These are phyloP conservation scores for Apodemus speciosus DNA, from an alignment of 2,113 vertebrate genomes.

Conservation along the genomic window DNA sequence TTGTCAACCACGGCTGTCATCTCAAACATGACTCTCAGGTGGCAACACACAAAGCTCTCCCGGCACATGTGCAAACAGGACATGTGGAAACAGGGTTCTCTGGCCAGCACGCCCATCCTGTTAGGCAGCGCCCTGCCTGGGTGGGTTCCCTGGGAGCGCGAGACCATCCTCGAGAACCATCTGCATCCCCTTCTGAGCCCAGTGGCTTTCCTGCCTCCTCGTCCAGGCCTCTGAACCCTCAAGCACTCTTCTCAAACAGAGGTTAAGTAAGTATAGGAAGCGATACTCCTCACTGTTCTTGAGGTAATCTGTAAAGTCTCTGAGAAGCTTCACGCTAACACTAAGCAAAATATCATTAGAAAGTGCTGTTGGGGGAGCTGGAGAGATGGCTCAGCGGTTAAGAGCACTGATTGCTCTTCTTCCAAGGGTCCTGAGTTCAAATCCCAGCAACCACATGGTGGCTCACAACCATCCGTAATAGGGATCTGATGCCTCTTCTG, in stretches of 20 bases:
- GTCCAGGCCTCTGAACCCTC: neutral
- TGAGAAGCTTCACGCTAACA: neutral
- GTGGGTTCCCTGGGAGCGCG: neutral
- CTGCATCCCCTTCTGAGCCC: neutral
- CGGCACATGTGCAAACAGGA: neutral
- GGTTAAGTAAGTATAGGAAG: neutral
- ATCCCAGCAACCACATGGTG: too few species aligned
- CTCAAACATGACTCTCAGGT: neutral
- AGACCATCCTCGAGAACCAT: neutral
- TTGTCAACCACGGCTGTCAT: neutral
- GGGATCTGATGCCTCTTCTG: too few species aligned
- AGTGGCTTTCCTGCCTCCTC: neutral
- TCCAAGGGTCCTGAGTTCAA: too few species aligned
- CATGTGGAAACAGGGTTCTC: too few species aligned
- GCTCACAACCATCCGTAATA: too few species aligned
- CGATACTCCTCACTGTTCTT: neutral
- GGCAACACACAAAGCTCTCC: neutral
- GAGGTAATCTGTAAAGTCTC: neutral
- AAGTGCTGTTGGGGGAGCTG: neutral
- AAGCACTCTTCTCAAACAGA: accelerated
- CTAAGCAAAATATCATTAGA: neutral
- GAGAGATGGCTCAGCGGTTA: too few species aligned
- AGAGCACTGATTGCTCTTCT: too few species aligned
- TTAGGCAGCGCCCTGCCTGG: accelerated
- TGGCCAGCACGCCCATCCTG: too few species aligned